Conservation (phyloP, 2,888 invertebrate genomes). For the Junonia oenone region DNA sequence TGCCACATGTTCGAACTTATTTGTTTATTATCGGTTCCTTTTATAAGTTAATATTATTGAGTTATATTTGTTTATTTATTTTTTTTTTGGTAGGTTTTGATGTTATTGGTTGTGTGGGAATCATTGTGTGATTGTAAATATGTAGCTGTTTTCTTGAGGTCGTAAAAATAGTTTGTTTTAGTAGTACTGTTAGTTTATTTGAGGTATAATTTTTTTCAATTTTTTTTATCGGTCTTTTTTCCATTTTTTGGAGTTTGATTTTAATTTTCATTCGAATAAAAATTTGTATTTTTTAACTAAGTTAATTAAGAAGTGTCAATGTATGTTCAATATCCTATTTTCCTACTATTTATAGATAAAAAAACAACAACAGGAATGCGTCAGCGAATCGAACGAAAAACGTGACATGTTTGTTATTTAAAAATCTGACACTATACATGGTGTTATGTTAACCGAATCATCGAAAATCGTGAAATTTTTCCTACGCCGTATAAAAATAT, state of each 20-base stretch:
- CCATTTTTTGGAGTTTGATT: too few species aligned
- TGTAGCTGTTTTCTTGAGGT: too few species aligned
- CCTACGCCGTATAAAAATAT: constrained; percentile 7
- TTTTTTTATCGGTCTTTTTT: too few species aligned
- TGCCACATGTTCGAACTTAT: constrained; percentile 47
- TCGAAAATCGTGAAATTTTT: constrained; percentile 10
- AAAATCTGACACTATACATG: constrained; percentile 2
- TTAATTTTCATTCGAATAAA: too few species aligned
- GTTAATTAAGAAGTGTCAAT: too few species aligned
- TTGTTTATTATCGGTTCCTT: constrained; percentile 26
- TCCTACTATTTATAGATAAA: not conserved
- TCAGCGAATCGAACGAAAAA: not conserved
- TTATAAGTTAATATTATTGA: too few species aligned
- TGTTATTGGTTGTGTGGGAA: not conserved
- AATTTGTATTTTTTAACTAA: too few species aligned
- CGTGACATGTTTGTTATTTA: not conserved
- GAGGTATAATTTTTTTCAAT: too few species aligned
- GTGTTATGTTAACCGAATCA: constrained; percentile 9
- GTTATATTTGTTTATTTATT: constrained; percentile 35
- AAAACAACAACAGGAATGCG: not conserved
- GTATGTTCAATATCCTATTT: too few species aligned
- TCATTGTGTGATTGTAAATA: too few species aligned
- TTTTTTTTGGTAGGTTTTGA: not conserved
- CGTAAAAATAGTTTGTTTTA: too few species aligned
- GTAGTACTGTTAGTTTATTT: too few species aligned